These are phyloP conservation scores for Oncopodura yosiiana DNA, from an alignment of 1,140 invertebrate genomes.

Conservation along the genomic window DNA sequence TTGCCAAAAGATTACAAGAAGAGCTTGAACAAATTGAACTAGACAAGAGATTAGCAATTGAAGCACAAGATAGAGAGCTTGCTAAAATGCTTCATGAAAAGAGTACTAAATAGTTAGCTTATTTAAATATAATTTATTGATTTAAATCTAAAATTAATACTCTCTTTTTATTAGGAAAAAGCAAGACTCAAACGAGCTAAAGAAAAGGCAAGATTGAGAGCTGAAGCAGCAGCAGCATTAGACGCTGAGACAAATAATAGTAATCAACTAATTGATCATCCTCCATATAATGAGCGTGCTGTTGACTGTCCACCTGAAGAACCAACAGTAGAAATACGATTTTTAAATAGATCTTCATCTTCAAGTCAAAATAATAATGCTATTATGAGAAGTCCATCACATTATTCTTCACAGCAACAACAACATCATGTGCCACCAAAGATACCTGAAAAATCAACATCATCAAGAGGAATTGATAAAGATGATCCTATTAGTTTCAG, in stretches of 20 bases:
- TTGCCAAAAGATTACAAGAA: slow-evolving; percentile 55
- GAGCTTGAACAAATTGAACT: slow-evolving; percentile 51
- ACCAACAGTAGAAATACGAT: background rate
- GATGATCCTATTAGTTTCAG: slow-evolving; percentile 28
- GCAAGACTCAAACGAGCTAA: slow-evolving; percentile 56
- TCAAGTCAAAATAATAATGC: background rate
- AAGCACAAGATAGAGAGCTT: slow-evolving; percentile 81
- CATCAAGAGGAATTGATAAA: background rate
- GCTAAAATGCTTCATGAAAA: slow-evolving; percentile 80
- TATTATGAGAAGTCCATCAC: background rate
- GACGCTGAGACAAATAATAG: background rate
- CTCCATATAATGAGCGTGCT: background rate
- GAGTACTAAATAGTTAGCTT: slow-evolving; percentile 41
- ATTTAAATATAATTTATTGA: slow-evolving; percentile 5
- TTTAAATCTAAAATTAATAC: background rate
- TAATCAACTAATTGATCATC: background rate
- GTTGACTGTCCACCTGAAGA: background rate
- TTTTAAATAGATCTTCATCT: slow-evolving; percentile 4
- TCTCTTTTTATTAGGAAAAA: slow-evolving; percentile 48
- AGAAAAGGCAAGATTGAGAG: slow-evolving; percentile 55
- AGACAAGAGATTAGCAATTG: slow-evolving; percentile 69
- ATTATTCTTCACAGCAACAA: background rate
- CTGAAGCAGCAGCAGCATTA: slow-evolving; percentile 45
- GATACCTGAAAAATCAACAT: slow-evolving; percentile 25
- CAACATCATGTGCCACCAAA: slow-evolving; percentile 16